phyloP scores from a whole-genome alignment of 2,797 vertebrate genomes.

The Danio choprae region DNA sequence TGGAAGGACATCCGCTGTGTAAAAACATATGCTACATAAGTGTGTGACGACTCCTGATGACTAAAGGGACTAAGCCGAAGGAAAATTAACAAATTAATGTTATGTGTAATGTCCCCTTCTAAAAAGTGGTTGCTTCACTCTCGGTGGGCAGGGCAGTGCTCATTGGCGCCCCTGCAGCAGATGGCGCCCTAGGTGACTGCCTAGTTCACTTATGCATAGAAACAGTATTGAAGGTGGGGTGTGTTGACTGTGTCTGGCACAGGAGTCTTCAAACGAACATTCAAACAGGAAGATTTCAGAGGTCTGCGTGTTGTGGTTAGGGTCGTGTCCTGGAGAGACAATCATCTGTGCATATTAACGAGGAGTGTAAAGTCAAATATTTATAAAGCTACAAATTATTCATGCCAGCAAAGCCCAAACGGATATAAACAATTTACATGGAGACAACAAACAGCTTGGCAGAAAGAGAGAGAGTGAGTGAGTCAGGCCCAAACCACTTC shows the following conservation, averaged over 20 bases:
- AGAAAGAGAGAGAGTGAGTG: slow-evolving; percentile 31
- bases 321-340: slow-evolving; percentile 53
- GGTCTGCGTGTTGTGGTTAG: slow-evolving; percentile 53
- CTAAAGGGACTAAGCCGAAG: too few species aligned
- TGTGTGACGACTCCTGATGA: too few species aligned
- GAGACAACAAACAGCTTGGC: slow-evolving; percentile 75
- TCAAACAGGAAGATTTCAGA: slow-evolving; percentile 29
- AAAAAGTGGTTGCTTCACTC: too few species aligned
- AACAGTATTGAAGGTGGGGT: background rate
- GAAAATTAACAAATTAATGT: too few species aligned
- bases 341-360: slow-evolving; percentile 79
- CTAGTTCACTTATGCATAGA: too few species aligned
- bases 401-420: slow-evolving; percentile 77
- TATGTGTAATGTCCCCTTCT: too few species aligned
- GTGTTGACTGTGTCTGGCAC: background rate
- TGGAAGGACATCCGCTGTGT: too few species aligned
- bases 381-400: slow-evolving; percentile 84
- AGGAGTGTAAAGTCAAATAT: slow-evolving; percentile 82
- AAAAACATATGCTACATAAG: too few species aligned
- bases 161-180: too few species aligned
- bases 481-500: slow-evolving; percentile 7
- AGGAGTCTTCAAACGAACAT: slow-evolving; percentile 9
- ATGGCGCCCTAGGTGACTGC: too few species aligned
- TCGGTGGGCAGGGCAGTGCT: too few species aligned
- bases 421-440: slow-evolving; percentile 84